phyloP scores from a whole-genome alignment of 2,888 invertebrate genomes.

The Parasteatoda lunata region DNA sequence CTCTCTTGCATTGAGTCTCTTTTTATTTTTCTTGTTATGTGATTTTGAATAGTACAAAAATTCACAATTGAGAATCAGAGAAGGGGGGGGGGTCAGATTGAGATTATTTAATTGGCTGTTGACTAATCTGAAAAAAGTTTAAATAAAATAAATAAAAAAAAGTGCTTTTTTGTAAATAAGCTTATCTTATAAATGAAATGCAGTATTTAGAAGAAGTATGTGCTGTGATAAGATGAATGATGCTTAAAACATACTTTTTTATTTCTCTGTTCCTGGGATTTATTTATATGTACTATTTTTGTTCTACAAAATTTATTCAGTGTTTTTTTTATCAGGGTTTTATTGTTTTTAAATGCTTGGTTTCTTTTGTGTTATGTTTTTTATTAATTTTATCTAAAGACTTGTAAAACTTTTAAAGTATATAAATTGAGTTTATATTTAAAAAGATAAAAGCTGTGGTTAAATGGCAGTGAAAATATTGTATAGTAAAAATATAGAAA shows the following conservation, averaged over 20 bases:
- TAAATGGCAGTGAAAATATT: background rate
- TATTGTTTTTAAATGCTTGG: constrained; percentile 54
- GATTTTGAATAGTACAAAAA: background rate
- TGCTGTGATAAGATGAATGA: constrained; percentile 59
- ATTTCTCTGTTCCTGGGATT: constrained; percentile 50
- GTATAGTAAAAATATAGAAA: constrained; percentile 7
- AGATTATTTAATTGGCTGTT: constrained; percentile 62
- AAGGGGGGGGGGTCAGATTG: constrained; percentile 38
- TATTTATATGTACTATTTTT: constrained; percentile 50
- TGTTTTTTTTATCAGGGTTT: constrained; percentile 44
- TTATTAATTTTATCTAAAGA: constrained; percentile 55
- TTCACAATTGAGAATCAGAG: background rate
- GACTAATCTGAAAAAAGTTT: constrained; percentile 43
- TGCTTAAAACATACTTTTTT: constrained; percentile 29
- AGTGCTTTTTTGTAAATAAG: constrained; percentile 54
- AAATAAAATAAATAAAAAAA: constrained; percentile 22
- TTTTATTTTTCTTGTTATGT: constrained; percentile 54
- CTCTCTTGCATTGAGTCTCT: constrained; percentile 14
- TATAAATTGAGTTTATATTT: constrained; percentile 44
- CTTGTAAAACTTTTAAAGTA: constrained; percentile 16
- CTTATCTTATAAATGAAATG: constrained; percentile 49
- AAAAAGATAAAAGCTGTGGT: constrained; percentile 28
- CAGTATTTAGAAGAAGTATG: constrained; percentile 57
- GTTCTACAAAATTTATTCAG: constrained; percentile 42
- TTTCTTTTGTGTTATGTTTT: constrained; percentile 58